A percentile compares a stretch with the other conserved stretches of the same genome.
Conservation (phyloP, 2,113 vertebrate species). For the Syngnathus floridae region DNA sequence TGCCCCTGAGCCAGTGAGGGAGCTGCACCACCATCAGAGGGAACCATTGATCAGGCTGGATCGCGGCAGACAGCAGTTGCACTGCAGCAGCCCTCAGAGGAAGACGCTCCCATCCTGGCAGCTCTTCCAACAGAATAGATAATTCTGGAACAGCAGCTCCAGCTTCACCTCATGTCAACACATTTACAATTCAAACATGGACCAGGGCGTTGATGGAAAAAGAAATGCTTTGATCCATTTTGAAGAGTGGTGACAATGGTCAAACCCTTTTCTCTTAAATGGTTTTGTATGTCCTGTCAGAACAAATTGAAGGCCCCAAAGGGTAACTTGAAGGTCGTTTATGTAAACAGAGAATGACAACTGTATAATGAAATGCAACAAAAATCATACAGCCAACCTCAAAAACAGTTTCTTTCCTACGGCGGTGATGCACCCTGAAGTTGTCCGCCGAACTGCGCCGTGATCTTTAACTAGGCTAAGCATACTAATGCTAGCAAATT, state of each 20-base stretch:
- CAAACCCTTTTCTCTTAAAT: constrained; percentile 5
- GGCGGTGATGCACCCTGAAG: too few relatives aligned
- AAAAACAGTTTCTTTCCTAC: too few relatives aligned
- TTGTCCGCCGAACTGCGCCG: too few relatives aligned
- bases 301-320: not conserved
- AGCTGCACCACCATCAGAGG: constrained; percentile 33
- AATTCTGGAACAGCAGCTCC: constrained; percentile 61
- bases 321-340: not conserved
- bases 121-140: constrained; percentile 72
- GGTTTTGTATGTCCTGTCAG: not conserved
- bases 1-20: constrained; percentile 27
- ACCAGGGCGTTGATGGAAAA: constrained; percentile 56
- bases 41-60: constrained; percentile 64
- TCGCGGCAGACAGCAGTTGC: constrained; percentile 60
- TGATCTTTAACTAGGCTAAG: too few relatives aligned
- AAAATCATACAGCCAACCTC: not conserved
- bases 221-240: constrained; percentile 50
- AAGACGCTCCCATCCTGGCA: constrained; percentile 62
- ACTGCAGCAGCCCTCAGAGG: constrained; percentile 48
- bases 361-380: not conserved
- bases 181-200: constrained; percentile 73
- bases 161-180: constrained; percentile 56
- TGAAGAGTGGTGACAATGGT: constrained; percentile 41
- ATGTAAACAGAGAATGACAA: not conserved
- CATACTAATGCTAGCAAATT: not conserved